phyloP scores from a whole-genome alignment of 2,797 vertebrate genomes.

The Spheniscus humboldti region DNA sequence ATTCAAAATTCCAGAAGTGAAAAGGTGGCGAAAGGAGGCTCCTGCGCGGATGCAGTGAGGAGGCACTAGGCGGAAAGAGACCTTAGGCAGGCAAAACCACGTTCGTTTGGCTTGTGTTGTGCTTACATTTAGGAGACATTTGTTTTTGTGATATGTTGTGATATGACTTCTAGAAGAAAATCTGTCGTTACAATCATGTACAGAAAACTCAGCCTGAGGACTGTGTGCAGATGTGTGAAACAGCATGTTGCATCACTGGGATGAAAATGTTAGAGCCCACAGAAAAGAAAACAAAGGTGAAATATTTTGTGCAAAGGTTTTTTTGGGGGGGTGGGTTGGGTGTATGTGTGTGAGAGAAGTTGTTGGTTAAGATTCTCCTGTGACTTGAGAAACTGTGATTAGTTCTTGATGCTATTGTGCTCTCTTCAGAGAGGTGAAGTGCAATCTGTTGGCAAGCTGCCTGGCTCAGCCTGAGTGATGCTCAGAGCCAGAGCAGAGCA shows the following conservation, averaged over 20 bases:
- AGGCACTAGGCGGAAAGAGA: background rate
- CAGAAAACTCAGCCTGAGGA: background rate
- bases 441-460: background rate
- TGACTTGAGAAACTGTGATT: background rate
- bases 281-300: background rate
- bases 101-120: background rate
- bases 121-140: background rate
- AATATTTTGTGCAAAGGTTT: background rate
- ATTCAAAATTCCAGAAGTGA: background rate
- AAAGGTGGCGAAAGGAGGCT: background rate
- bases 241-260: accelerated
- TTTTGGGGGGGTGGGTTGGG: accelerated
- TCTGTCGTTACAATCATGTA: accelerated
- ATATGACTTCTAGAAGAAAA: background rate
- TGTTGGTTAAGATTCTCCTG: background rate
- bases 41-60: background rate
- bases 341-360: background rate
- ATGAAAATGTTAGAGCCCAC: background rate
- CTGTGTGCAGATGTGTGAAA: background rate
- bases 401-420: background rate
- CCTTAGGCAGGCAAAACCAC: background rate
- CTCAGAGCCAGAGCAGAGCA: background rate
- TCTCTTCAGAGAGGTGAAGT: background rate
- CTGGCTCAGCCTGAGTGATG: background rate
- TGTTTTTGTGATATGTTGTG: background rate